These are phyloP conservation scores for Lepus americanus DNA, from an alignment of 2,113 vertebrate species.

Conservation along the genomic window DNA sequence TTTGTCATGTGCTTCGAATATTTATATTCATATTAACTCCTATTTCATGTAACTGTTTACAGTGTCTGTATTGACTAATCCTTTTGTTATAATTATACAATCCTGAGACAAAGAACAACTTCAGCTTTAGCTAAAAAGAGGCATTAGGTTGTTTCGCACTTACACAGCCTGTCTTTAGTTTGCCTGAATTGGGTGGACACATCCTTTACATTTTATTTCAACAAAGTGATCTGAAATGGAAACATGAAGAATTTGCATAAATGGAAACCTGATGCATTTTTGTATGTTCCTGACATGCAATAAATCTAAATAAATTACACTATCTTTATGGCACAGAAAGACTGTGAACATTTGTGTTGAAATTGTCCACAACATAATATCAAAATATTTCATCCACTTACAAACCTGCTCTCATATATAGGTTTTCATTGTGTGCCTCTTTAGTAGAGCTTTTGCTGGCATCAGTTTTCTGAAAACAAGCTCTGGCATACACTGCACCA, in stretches of 20 bases:
- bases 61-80: background rate
- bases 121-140: background rate
- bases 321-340: constrained; percentile 36
- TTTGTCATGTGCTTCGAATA: background rate
- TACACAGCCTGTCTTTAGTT: background rate
- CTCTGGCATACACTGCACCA: constrained; percentile 31
- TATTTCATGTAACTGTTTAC: background rate
- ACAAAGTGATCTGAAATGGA: background rate
- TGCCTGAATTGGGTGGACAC: background rate
- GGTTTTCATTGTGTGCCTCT: constrained; percentile 41
- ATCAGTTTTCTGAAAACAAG: constrained; percentile 63
- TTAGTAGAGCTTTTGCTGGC: constrained; percentile 36
- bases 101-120: background rate
- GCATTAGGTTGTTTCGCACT: background rate
- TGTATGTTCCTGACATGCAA: background rate
- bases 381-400: constrained; percentile 47
- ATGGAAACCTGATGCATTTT: background rate
- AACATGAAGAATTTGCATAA: background rate
- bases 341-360: background rate
- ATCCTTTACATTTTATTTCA: constrained; percentile 41
- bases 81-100: background rate
- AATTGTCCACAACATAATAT: constrained; percentile 54
- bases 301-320: constrained; percentile 51
- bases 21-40: background rate
- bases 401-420: background rate